These are phyloP conservation scores for human (Homo sapiens) DNA, from an alignment of 2,113 vertebrate species.

Conservation along the genomic window GRCh38 chr1:56796501-56797000, in stretches of 20 bases:
- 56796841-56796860: background rate
- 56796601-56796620: background rate
- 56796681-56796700: background rate
- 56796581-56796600: background rate
- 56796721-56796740: background rate
- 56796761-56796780: background rate
- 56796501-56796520: background rate
- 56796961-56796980: background rate
- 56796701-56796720: background rate
- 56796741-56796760: no score
- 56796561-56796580: background rate
- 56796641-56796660: background rate
- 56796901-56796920: background rate
- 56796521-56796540: background rate
- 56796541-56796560: constrained; percentile 26
- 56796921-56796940: background rate
- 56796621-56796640: background rate
- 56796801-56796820: background rate
- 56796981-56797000: background rate
- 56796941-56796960: background rate
- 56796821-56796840: background rate
- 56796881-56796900: background rate
- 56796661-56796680: background rate
- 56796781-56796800: background rate
- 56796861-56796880: background rate